Conservation (phyloP, 1,140 invertebrate genomes). For the Berghia stephanieae region DNA sequence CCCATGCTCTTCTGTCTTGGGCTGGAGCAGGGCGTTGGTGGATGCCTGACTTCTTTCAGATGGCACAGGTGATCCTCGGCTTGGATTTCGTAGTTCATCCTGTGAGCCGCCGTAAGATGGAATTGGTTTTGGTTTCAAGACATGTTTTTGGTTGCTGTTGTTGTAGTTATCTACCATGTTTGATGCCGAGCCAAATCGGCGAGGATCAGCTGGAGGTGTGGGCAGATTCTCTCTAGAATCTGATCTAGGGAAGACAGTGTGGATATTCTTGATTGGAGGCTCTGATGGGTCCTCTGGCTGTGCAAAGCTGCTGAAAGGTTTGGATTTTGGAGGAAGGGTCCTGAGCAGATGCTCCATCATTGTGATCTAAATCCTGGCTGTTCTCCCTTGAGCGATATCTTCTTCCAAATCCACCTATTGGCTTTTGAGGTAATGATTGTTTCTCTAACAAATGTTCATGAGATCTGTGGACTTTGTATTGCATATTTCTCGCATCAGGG, state of each 20-base stretch:
- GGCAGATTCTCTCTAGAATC: conserved; percentile 24
- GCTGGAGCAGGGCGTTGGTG: background rate
- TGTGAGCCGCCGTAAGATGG: no score
- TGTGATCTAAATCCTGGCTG: no score
- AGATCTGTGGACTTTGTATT: conserved; percentile 2
- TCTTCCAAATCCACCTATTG: no score
- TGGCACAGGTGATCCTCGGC: no score
- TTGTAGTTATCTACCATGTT: background rate
- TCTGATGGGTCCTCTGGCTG: conserved; percentile 35
- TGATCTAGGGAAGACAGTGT: conserved; percentile 24
- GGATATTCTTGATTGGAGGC: conserved; percentile 30
- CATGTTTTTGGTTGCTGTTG: no score
- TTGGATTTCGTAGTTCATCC: no score
- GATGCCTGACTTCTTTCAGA: background rate
- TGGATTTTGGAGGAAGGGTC: background rate
- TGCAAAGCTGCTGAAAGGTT: conserved; percentile 50
- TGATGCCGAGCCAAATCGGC: background rate
- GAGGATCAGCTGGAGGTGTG: conserved; percentile 34
- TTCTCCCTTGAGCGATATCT: no score
- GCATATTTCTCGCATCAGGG: conserved; percentile 11
- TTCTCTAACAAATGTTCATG: background rate
- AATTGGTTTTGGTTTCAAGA: no score
- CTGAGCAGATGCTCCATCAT: no score
- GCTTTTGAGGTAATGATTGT: background rate
- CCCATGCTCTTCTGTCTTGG: background rate